These are phyloP conservation scores for Atta cephalotes DNA, from an alignment of 1,140 invertebrate species.

Conservation along the genomic window DNA sequence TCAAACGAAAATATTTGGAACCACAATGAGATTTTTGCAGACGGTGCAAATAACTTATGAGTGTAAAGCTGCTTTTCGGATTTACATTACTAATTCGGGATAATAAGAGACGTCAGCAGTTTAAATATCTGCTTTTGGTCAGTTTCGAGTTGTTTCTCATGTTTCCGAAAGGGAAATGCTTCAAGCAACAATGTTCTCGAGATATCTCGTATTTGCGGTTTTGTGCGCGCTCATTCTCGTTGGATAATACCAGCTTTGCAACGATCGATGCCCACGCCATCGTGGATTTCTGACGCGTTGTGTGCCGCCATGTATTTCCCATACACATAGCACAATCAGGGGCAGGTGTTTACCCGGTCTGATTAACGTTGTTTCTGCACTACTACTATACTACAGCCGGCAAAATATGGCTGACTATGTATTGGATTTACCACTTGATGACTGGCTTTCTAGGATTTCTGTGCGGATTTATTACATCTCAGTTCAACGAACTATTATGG, in stretches of 20 bases:
- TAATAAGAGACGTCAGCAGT: background rate
- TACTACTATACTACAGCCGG: conserved; percentile 34
- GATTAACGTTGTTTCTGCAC: conserved; percentile 79
- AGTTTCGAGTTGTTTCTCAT: background rate
- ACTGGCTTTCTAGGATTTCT: conserved; percentile 38
- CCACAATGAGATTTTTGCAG: conserved; percentile 61
- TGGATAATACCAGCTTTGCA: conserved; percentile 71
- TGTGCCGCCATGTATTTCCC: conserved; percentile 72
- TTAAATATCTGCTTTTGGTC: background rate
- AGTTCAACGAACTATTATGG: conserved; percentile 9
- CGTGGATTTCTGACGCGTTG: conserved; percentile 70
- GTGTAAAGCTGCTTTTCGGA: background rate
- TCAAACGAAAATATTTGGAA: conserved; percentile 55
- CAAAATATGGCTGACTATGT: conserved; percentile 65
- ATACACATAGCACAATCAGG: conserved; percentile 79
- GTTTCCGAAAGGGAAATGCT: background rate
- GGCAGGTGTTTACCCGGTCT: conserved; percentile 80
- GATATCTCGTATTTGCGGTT: conserved; percentile 61
- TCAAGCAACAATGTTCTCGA: conserved; percentile 21
- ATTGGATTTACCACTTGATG: conserved; percentile 47
- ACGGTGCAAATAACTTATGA: conserved; percentile 49
- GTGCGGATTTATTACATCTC: conserved; percentile 41
- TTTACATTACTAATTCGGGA: background rate
- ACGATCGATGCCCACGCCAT: conserved; percentile 77
- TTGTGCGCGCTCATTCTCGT: conserved; percentile 66